phyloP scores from a whole-genome alignment of 2,797 vertebrate genomes.

The Allochrocebus solatus region DNA sequence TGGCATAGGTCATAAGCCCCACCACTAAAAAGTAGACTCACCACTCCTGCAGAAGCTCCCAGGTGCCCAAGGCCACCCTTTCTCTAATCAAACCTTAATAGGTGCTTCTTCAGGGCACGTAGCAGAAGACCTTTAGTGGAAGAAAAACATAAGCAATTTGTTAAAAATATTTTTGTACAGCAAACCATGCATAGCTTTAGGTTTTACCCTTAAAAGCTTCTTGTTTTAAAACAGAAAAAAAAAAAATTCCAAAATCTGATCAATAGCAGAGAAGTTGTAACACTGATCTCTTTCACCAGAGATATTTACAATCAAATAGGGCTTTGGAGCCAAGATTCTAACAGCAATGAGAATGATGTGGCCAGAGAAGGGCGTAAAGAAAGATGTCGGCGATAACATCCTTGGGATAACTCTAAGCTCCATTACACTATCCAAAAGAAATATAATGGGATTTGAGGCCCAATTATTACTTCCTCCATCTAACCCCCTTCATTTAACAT shows the following conservation, averaged over 20 bases:
- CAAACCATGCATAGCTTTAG: not conserved
- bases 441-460: slow-evolving; percentile 82
- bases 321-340: slow-evolving; percentile 41
- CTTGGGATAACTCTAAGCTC: slow-evolving; percentile 82
- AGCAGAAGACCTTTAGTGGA: not conserved
- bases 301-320: slow-evolving; percentile 54
- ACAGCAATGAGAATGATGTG: slow-evolving; percentile 23
- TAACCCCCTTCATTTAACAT: slow-evolving; percentile 78
- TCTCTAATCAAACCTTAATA: not conserved
- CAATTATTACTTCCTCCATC: slow-evolving; percentile 76
- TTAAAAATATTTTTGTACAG: not conserved
- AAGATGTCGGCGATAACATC: slow-evolving; percentile 79
- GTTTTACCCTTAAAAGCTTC: slow-evolving; percentile 54
- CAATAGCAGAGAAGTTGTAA: not conserved
- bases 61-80: not conserved
- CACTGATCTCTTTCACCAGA: slow-evolving; percentile 48
- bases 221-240: slow-evolving; percentile 18
- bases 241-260: slow-evolving; percentile 29
- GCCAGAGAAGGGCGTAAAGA: not conserved
- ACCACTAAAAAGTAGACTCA: not conserved
- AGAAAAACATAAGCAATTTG: not conserved
- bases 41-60: too few relatives aligned
- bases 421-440: slow-evolving; percentile 84
- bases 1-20: not conserved
- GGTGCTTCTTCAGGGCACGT: not conserved